phyloP scores from a whole-genome alignment of 2,113 vertebrate species.

The Scalopus aquaticus region DNA sequence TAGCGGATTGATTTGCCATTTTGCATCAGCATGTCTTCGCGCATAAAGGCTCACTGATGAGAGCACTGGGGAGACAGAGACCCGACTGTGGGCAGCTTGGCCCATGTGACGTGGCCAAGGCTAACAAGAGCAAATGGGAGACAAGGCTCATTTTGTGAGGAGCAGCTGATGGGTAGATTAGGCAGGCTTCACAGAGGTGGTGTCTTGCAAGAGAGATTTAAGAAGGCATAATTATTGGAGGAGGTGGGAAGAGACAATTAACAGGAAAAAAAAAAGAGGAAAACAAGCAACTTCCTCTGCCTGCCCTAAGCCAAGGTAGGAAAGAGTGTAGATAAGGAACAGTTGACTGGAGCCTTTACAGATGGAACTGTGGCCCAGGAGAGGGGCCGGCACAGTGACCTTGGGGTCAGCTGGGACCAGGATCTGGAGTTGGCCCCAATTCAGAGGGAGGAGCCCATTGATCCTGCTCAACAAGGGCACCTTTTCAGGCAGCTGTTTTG shows the following conservation, averaged over 20 bases:
- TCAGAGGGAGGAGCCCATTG: not conserved
- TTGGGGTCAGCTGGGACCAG: not conserved
- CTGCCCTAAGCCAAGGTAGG: slow-evolving; percentile 6
- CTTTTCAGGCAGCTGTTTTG: not conserved
- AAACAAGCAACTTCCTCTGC: not conserved
- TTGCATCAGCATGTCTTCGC: not conserved
- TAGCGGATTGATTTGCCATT: slow-evolving; percentile 75
- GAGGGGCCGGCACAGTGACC: not conserved
- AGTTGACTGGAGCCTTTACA: not conserved
- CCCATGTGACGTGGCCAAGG: not conserved
- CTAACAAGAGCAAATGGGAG: not conserved
- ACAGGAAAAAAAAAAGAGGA: not conserved
- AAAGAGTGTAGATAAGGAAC: not conserved
- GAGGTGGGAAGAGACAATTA: not conserved
- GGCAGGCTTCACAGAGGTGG: slow-evolving; percentile 47
- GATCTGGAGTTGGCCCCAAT: not conserved
- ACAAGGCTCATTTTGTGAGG: not conserved
- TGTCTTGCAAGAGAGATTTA: not conserved
- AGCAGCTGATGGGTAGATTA: not conserved
- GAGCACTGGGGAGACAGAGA: not conserved
- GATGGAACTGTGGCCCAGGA: not conserved
- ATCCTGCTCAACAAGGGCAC: not conserved
- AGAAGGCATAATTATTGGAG: not conserved
- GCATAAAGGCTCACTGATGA: slow-evolving; percentile 36
- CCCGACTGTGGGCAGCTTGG: not conserved